Evolutionary conservation across 1,140 invertebrate genomes (phyloP).

Genomic region (Sitophilus oryzae): DNA sequence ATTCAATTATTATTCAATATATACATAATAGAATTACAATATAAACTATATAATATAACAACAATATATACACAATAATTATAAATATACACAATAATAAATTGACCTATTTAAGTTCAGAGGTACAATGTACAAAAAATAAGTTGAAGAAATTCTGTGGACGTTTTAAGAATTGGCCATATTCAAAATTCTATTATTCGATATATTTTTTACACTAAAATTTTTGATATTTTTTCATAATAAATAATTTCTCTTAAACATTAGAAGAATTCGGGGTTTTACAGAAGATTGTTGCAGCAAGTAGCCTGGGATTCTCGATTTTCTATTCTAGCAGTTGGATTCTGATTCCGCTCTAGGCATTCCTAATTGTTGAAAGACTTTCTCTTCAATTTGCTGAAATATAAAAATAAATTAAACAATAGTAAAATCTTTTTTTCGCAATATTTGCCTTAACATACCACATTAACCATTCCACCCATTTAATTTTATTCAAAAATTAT

Average conservation of each 20-base stretch:
- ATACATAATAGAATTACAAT: slow-evolving; percentile 40
- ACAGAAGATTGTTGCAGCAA: not conserved
- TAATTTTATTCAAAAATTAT: no score
- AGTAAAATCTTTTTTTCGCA: no score
- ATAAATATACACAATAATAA: slow-evolving; percentile 31
- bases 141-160: slow-evolving; percentile 1
- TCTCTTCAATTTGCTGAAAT: slow-evolving; percentile 44
- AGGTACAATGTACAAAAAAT: slow-evolving; percentile 25
- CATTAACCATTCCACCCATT: no score
- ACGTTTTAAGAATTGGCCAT: slow-evolving; percentile 21
- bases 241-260: not conserved
- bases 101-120: slow-evolving; percentile 10
- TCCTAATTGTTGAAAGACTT: slow-evolving; percentile 42
- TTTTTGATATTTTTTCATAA: no score
- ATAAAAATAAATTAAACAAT: no score
- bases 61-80: slow-evolving; percentile 39
- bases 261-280: slow-evolving; percentile 1
- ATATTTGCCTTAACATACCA: no score
- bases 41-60: slow-evolving; percentile 45
- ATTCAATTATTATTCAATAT: slow-evolving; percentile 24
- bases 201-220: no score
- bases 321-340: slow-evolving; percentile 29
- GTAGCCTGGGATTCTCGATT: slow-evolving; percentile 4
- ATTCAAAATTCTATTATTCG: slow-evolving; percentile 22
- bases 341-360: slow-evolving; percentile 38